phyloP scores from a whole-genome alignment of 1,140 invertebrate genomes.

The Littorina saxatilis region DNA sequence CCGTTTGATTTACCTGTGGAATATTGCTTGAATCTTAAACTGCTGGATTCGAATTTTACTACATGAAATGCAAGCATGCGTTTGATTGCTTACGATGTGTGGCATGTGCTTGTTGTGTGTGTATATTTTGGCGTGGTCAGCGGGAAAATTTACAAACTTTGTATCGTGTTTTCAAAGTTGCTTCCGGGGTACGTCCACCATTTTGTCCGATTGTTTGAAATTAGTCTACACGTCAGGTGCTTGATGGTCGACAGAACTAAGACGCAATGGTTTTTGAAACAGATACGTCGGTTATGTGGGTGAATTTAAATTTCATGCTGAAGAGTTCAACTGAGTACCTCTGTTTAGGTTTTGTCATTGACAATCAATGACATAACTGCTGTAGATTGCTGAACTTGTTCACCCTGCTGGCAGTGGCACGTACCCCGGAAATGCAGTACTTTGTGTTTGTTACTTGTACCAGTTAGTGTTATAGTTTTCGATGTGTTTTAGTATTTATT shows the following conservation, averaged over 20 bases:
- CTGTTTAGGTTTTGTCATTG: too few species aligned
- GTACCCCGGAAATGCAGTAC: too few species aligned
- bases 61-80: background rate
- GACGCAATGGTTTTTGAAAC: background rate
- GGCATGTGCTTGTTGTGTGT: background rate
- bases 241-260: background rate
- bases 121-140: background rate
- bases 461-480: too few species aligned
- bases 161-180: background rate
- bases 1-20: too few species aligned
- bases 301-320: too few species aligned
- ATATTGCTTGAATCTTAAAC: too few species aligned
- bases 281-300: too few species aligned
- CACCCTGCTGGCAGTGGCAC: too few species aligned
- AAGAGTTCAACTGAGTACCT: too few species aligned
- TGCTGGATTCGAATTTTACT: background rate
- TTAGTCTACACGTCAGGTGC: background rate
- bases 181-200: slow-evolving; percentile 27
- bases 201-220: background rate
- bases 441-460: too few species aligned
- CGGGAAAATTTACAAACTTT: background rate
- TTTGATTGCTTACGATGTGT: background rate
- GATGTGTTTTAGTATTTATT: too few species aligned
- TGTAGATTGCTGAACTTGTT: background rate
- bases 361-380: too few species aligned